phyloP scores from a whole-genome alignment of 2,888 invertebrate species.

The Abscondita cerata region DNA sequence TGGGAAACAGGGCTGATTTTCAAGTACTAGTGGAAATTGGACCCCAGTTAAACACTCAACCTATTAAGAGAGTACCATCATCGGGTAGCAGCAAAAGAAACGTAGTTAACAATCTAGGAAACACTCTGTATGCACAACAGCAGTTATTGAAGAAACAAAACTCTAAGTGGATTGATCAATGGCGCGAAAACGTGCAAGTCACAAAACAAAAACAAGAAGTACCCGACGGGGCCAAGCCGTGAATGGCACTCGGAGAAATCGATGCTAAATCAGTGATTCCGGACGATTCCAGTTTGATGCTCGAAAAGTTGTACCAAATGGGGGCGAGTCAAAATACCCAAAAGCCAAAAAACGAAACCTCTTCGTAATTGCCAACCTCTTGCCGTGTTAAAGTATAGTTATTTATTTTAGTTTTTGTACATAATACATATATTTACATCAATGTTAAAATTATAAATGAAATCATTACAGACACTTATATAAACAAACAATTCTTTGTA shows the following conservation, averaged over 20 bases:
- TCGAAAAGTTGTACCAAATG: conserved; percentile 36
- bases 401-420: conserved; percentile 20
- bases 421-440: conserved; percentile 32
- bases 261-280: conserved; percentile 57
- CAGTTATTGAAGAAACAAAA: conserved; percentile 58
- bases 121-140: conserved; percentile 54
- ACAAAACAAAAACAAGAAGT: conserved; percentile 1
- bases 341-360: no score
- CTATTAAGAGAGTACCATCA: conserved; percentile 59
- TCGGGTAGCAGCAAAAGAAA: conserved; percentile 58
- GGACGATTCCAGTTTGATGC: conserved; percentile 37
- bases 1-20: conserved; percentile 82
- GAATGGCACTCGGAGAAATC: conserved; percentile 56
- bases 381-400: no score
- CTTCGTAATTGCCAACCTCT: conserved; percentile 21
- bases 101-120: conserved; percentile 53
- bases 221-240: conserved; percentile 41
- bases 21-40: conserved; percentile 78
- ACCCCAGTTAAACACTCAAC: conserved; percentile 76
- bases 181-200: conserved; percentile 61
- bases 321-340: conserved; percentile 9
- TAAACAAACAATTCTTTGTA: conserved; percentile 18
- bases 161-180: conserved; percentile 65
- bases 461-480: conserved; percentile 29
- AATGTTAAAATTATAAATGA: conserved; percentile 20